phyloP scores from a whole-genome alignment of 1,140 invertebrate genomes.

The Lucilia sericata region DNA sequence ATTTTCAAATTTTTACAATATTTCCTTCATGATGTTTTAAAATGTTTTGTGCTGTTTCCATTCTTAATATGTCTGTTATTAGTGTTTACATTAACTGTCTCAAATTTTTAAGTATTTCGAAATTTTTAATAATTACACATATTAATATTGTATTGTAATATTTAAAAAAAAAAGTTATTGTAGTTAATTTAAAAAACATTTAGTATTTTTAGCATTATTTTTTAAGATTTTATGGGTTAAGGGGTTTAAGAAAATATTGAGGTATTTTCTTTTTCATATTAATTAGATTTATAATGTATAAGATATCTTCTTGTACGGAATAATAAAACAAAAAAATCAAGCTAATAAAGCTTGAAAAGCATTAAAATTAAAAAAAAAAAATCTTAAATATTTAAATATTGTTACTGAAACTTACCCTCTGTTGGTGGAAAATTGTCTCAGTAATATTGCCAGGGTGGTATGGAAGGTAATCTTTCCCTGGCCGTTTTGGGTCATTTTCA shows the following conservation, averaged over 20 bases:
- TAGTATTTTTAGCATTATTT: background rate
- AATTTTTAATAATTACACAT: too few relatives aligned
- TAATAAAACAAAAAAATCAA: background rate
- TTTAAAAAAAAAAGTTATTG: too few relatives aligned
- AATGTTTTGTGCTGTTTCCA: too few relatives aligned
- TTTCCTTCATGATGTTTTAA: too few relatives aligned
- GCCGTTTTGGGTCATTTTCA: conserved; percentile 61
- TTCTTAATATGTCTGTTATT: too few relatives aligned
- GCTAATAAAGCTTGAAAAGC: too few relatives aligned
- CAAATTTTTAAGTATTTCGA: too few relatives aligned
- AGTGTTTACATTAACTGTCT: too few relatives aligned
- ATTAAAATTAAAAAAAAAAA: background rate
- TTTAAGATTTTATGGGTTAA: background rate
- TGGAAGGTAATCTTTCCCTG: conserved; percentile 32
- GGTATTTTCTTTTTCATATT: background rate
- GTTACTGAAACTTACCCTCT: background rate
- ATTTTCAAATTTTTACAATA: too few relatives aligned
- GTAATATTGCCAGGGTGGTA: conserved; percentile 52
- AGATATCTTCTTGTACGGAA: background rate
- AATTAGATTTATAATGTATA: background rate
- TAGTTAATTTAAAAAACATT: background rate
- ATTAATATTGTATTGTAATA: too few relatives aligned
- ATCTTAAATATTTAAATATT: background rate
- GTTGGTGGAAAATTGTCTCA: conserved; percentile 38
- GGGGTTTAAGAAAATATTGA: background rate